Conservation (phyloP, 2,888 invertebrate genomes). For the Apotomis turbidana region DNA sequence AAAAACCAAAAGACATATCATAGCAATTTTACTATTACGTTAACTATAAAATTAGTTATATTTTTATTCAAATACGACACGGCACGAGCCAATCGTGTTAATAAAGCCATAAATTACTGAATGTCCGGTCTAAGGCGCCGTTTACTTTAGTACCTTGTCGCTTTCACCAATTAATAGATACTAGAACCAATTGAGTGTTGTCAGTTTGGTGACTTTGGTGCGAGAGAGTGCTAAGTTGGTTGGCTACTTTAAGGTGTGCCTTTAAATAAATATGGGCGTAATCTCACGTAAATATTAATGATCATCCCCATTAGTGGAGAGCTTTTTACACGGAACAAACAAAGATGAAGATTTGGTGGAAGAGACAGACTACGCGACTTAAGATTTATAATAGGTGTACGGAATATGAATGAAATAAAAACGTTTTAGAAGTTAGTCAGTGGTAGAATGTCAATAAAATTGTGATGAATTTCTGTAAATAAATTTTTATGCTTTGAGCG, state of each 20-base stretch:
- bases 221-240: conserved; percentile 1
- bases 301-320: conserved; percentile 62
- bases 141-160: neutral
- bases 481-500: no score
- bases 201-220: neutral
- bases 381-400: neutral
- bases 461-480: no score
- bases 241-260: conserved; percentile 14
- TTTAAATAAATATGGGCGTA: conserved; percentile 53
- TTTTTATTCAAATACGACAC: conserved; percentile 22
- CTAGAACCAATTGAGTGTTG: neutral
- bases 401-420: no score
- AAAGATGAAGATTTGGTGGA: conserved; percentile 1
- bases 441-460: no score
- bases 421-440: no score
- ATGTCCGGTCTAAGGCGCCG: neutral
- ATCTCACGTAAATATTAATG: conserved; percentile 66
- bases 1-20: conserved; percentile 3
- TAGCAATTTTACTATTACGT: conserved; percentile 4
- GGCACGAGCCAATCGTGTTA: conserved; percentile 30
- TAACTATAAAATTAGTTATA: conserved; percentile 28
- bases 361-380: neutral
- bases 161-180: neutral
- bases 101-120: conserved; percentile 22
- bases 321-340: conserved; percentile 54